These are phyloP conservation scores for Laspeyria flexula DNA, from an alignment of 2,888 invertebrate genomes.

Conservation along the genomic window DNA sequence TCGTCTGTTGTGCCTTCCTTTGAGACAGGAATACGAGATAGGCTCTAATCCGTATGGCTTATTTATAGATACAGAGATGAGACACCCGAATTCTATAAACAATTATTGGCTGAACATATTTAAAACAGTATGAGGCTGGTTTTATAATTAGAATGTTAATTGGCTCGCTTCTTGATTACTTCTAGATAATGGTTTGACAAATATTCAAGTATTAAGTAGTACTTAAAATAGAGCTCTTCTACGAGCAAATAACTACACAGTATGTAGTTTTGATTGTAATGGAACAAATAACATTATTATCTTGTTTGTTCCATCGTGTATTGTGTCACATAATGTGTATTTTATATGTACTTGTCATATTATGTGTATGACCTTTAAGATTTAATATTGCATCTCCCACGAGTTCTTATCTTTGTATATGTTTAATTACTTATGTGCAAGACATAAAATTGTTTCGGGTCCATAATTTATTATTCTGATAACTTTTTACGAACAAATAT, in stretches of 20 bases:
- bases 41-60: constrained; percentile 74
- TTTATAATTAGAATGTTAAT: constrained; percentile 30
- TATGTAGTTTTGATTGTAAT: too few relatives aligned
- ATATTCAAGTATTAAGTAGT: neutral
- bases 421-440: too few relatives aligned
- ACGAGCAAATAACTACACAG: constrained; percentile 16
- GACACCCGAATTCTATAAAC: constrained; percentile 12
- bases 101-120: constrained; percentile 21
- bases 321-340: too few relatives aligned
- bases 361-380: too few relatives aligned
- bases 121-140: constrained; percentile 25
- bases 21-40: constrained; percentile 55
- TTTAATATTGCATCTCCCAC: too few relatives aligned
- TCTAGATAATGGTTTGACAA: neutral
- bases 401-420: too few relatives aligned
- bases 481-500: too few relatives aligned
- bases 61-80: constrained; percentile 21
- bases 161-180: constrained; percentile 21
- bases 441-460: too few relatives aligned
- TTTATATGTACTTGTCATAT: too few relatives aligned
- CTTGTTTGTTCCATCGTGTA: too few relatives aligned
- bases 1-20: constrained; percentile 53
- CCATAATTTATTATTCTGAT: too few relatives aligned
- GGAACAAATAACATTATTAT: too few relatives aligned
- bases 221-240: neutral